phyloP scores from a whole-genome alignment of 2,797 vertebrate species.

The Leptoclinus maculatus region DNA sequence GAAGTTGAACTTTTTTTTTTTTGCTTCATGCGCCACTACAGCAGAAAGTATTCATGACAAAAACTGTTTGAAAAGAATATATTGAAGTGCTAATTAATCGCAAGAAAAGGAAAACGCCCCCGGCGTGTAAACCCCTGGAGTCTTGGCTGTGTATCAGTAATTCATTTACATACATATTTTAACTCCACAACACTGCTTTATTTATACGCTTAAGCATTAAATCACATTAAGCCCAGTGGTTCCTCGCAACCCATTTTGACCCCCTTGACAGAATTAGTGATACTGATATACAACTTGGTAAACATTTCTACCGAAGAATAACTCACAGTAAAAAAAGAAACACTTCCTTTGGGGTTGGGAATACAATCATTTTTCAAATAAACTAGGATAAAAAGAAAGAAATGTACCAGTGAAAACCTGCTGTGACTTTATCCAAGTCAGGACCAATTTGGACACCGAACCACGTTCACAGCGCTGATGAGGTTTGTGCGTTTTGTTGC shows the following conservation, averaged over 20 bases:
- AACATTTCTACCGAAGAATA: background rate
- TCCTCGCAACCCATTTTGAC: background rate
- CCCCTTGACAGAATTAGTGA: background rate
- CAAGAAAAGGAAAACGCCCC: too few relatives aligned
- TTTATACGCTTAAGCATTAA: constrained; percentile 5
- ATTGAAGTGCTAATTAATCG: background rate
- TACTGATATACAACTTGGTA: constrained; percentile 2
- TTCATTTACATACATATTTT: constrained; percentile 23
- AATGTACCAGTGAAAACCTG: background rate
- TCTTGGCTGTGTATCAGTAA: background rate
- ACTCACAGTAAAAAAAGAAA: background rate
- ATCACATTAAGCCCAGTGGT: background rate
- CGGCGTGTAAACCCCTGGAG: background rate
- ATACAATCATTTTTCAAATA: background rate
- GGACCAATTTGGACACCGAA: constrained; percentile 8
- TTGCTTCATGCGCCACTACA: background rate
- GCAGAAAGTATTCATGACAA: background rate
- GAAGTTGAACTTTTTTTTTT: background rate
- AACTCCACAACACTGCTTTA: constrained; percentile 6
- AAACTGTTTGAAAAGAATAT: background rate
- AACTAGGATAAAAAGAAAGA: background rate
- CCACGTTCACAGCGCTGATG: constrained; percentile 4
- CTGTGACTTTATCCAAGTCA: background rate
- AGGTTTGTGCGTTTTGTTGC: constrained; percentile 18
- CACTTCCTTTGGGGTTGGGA: background rate